Evolutionary conservation across 2,888 invertebrate species (phyloP).

Genomic region (Drosophila macrospina): DNA sequence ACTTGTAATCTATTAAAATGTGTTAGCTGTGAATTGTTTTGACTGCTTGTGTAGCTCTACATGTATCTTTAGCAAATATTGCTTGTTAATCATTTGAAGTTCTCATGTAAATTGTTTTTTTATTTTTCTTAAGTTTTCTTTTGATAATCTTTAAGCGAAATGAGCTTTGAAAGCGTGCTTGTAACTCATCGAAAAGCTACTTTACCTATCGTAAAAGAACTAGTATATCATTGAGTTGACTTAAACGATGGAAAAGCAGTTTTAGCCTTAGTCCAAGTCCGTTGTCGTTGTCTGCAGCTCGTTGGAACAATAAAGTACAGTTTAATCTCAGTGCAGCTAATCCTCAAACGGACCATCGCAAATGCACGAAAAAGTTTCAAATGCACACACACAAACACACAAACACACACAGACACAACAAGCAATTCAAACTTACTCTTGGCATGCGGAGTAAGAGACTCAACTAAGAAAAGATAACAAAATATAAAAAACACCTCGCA

Average conservation of each 20-base stretch:
- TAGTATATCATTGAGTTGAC: not conserved
- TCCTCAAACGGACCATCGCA: conserved; percentile 22
- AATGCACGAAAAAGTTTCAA: conserved; percentile 43
- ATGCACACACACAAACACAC: not conserved
- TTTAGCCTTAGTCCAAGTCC: not conserved
- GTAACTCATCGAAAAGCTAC: too few relatives aligned
- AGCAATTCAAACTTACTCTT: not conserved
- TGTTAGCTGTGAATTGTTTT: too few relatives aligned
- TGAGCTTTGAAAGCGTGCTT: too few relatives aligned
- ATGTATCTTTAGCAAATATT: too few relatives aligned
- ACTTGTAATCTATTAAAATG: too few relatives aligned
- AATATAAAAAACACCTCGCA: conserved; percentile 42
- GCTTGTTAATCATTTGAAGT: too few relatives aligned
- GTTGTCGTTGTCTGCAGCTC: conserved; percentile 5
- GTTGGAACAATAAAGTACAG: not conserved
- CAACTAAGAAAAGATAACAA: conserved; percentile 29
- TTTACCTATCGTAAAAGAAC: not conserved
- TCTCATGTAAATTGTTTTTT: too few relatives aligned
- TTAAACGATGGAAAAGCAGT: not conserved
- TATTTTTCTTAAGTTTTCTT: too few relatives aligned
- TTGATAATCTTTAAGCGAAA: not conserved
- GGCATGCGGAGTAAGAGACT: not conserved
- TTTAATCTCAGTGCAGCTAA: conserved; percentile 8
- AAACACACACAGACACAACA: not conserved
- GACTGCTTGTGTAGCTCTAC: too few relatives aligned